phyloP scores from a whole-genome alignment of 53 echinoderm and acorn worm species.

The Zoroaster sp. region DNA sequence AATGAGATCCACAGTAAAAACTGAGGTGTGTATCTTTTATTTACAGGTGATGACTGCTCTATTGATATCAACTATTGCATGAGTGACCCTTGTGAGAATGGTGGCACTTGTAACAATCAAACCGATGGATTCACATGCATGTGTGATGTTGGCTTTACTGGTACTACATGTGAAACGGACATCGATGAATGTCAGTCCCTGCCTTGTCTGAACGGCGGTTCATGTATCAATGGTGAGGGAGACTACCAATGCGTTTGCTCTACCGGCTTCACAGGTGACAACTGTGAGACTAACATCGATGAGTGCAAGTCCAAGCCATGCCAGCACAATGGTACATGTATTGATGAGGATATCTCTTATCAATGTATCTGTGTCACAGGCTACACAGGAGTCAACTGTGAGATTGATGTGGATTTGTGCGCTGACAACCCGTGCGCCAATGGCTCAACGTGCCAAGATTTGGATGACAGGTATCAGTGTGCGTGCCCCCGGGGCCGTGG shows the following conservation, averaged over 20 bases:
- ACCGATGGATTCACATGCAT: conserved; percentile 49
- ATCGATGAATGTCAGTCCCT: conserved; percentile 49
- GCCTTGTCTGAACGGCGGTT: conserved; percentile 49
- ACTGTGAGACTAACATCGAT: conserved; percentile 53
- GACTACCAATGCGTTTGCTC: conserved; percentile 39
- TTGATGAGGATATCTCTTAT: conserved; percentile 23
- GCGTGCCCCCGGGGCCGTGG: conserved; percentile 62
- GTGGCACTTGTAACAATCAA: conserved; percentile 43
- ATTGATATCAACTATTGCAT: conserved; percentile 29
- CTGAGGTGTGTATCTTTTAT: background rate
- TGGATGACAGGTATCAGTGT: conserved; percentile 63
- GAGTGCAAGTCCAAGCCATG: conserved; percentile 60
- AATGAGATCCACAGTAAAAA: too few species aligned
- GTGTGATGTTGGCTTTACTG: conserved; percentile 60
- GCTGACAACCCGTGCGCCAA: conserved; percentile 67
- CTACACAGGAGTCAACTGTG: conserved; percentile 44
- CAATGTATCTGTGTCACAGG: conserved; percentile 42
- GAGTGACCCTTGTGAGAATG: conserved; percentile 54
- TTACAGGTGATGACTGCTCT: conserved; percentile 33
- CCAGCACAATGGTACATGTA: conserved; percentile 49
- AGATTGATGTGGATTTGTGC: conserved; percentile 51
- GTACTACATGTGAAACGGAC: conserved; percentile 47
- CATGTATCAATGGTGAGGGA: conserved; percentile 43
- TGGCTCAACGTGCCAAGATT: conserved; percentile 64
- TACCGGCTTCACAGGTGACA: conserved; percentile 31